Base-by-base conservation (phyloP, 1,140 invertebrate species). In the Penaeus chinensis region DNA sequence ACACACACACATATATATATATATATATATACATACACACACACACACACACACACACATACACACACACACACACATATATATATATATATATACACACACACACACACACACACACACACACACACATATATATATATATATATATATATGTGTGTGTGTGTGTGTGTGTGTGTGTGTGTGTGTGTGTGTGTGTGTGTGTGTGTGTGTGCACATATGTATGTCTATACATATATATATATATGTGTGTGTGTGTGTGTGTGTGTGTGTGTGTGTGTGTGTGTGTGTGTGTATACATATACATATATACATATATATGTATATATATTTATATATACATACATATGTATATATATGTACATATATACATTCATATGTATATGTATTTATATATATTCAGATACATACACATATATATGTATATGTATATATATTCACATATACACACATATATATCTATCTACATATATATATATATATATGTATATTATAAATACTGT, bases 171-270 rank as follows among this genome's bases (percentile, higher is more conserved):
- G 37, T 71, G 37, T 24, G 22, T 71, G 37, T 71, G 32, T 71
- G 13, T 18, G 11, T n/a, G 32, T 71, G n/a, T 71, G 27, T 69
- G 27, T 69, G 27, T 69, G 27, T 7, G 27, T 69, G 27, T 69
- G 27, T 69, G 27, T 82, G 22, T 82, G 24, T 82, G 62, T 82
- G 62, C 62, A 82, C 62, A 82, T 82, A 82, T 82, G 62, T 82
- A 82, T 82, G 63, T 82, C 61, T 82, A 82, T 82, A 82, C 63
- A 82, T 82, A 82, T 82, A 82, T 63, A 69, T 69, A 63, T 65
- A 69, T 69, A 82, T n/a, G n/a, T n/a, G n/a, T n/a, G n/a, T n/a
- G n/a, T n/a, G n/a, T n/a, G n/a, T n/a, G n/a, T n/a, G n/a, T n/a
- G n/a, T n/a, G n/a, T n/a, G n/a, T n/a, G n/a, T n/a, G n/a, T n/a